Conservation (phyloP, 2,797 vertebrate genomes). For the Percopsis omiscomaycus region DNA sequence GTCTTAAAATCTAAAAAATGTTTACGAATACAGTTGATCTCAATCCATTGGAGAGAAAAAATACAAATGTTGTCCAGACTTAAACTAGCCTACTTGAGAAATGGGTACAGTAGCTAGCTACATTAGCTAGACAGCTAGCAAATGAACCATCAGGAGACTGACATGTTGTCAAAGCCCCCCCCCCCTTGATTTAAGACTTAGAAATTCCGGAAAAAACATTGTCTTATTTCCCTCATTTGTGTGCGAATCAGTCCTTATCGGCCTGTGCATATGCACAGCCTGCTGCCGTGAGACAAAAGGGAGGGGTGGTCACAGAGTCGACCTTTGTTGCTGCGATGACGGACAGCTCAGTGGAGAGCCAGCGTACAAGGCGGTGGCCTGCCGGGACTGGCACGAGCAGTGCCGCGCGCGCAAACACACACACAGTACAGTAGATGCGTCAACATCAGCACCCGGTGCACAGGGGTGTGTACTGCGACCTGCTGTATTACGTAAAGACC, state of each 20-base stretch:
- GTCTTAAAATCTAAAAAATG: neutral
- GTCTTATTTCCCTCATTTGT: slow-evolving; percentile 19
- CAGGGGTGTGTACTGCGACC: slow-evolving; percentile 47
- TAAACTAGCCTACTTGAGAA: no score
- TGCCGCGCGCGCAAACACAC: slow-evolving; percentile 49
- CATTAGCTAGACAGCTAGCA: no score
- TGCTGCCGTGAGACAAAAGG: slow-evolving; percentile 64
- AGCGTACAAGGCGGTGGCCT: slow-evolving; percentile 68
- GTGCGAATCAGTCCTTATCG: slow-evolving; percentile 59
- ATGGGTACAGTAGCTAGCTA: no score
- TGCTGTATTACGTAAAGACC: slow-evolving; percentile 20
- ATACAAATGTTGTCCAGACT: no score
- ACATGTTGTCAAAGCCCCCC: no score
- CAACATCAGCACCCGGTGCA: slow-evolving; percentile 22
- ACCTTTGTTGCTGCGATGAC: slow-evolving; percentile 73
- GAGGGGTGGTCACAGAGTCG: slow-evolving; percentile 68
- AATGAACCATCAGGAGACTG: no score
- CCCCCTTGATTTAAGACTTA: neutral
- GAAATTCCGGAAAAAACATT: slow-evolving; percentile 20
- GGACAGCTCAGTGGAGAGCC: slow-evolving; percentile 65
- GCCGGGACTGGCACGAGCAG: slow-evolving; percentile 65
- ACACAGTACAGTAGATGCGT: neutral
- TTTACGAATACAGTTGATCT: no score
- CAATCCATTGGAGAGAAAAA: no score
- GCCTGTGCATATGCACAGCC: slow-evolving; percentile 55